Base-by-base conservation (phyloP, 1,140 invertebrate genomes). In the Lethrus apterus region DNA sequence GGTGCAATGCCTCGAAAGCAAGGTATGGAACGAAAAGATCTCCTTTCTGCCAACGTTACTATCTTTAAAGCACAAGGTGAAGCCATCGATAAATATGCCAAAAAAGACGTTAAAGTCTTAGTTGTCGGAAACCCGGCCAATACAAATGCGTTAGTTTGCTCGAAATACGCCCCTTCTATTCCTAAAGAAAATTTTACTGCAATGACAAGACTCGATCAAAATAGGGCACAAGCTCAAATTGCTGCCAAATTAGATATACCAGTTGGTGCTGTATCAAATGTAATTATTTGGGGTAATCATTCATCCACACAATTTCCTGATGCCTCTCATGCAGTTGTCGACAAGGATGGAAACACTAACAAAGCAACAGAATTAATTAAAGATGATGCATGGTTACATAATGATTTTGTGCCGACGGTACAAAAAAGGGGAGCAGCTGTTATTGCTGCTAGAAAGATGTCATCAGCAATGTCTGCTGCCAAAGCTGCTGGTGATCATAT, bases 81-180 rank as follows among this genome's bases (percentile, higher is more conserved):
- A 63, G 93, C 96, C 9, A 66, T 99, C 1, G 87, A 98, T 52
- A 83, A 93, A 68, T 80, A 81, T 68, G 92, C 96, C 1, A 91
- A 89, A 54, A 98, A 98, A 63, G 84, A 85, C 64, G 90, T 97
- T 11, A 98, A 97, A 72, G 87, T 95, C 13, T 70, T 99, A 11
- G 95, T 99, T 31, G 96, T 99, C 60, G 97, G 97, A 24, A 99
- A 99, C 70, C 97, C 97, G 34, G 97, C 97, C 0, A 99, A 99
- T 65, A 99, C 97, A 0, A 99, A 99, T 76, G 95, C 95, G 11
- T 72, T 95, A 7, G 93, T 99, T 54, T 94, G 91, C 61, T 88
- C 91, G 2, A 89, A 93, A 62, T 98, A 95, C 70, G 93, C 93
- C n/a, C 93, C 93, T 21, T 92, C 89, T 2, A 98, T 99, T 68